Base-by-base conservation (phyloP, 2,888 invertebrate genomes). In the Epistrophe grossulariae region DNA sequence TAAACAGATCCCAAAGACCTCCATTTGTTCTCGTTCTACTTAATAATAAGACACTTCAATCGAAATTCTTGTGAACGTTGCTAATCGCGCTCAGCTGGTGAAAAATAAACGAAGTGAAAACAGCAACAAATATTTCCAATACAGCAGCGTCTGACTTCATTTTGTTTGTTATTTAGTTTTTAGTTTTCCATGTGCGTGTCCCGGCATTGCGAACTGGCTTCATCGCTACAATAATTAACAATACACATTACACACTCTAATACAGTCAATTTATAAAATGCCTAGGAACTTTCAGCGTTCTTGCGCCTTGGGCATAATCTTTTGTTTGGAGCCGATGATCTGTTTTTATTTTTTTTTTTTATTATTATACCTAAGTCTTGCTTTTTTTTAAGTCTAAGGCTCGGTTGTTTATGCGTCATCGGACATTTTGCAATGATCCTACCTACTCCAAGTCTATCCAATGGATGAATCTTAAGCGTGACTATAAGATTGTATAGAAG, bases 221-320 rank as follows among this genome's bases (percentile, higher is more conserved):
- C 52, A 13, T 35, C 15, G 19, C 66, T 76, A 31, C 19, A 64
- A 60, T 68, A n/a, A n/a, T n/a, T n/a, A n/a, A n/a, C n/a, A n/a
- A n/a, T n/a, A n/a, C n/a, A n/a, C n/a, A n/a, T n/a, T n/a, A 52
- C n/a, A 66, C 59, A 70, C 74, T 68, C 60, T 13, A 62, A 40
- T 60, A 66, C 78, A 82, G 71, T 82, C 85, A 85, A 82, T 79
- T 85, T 71, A 68, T 68, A 50, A 38, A 74, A 85, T 82, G 84
- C 72, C 81, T 79, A 83, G 62, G 73, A 77, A 72, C 64, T 76
- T 35, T 59, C 45, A 17, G 70, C 55, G 70, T 57, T 79, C 35
- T 48, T 50, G 50, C 28, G 48, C 74, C 62, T 57, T 11, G 66
- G 59, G 70, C 24, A 60, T 72, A 50, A 66, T 68, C 81, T 82